These are phyloP conservation scores for Diglossa cyanea DNA, from an alignment of 2,797 vertebrate genomes.

Conservation along the genomic window DNA sequence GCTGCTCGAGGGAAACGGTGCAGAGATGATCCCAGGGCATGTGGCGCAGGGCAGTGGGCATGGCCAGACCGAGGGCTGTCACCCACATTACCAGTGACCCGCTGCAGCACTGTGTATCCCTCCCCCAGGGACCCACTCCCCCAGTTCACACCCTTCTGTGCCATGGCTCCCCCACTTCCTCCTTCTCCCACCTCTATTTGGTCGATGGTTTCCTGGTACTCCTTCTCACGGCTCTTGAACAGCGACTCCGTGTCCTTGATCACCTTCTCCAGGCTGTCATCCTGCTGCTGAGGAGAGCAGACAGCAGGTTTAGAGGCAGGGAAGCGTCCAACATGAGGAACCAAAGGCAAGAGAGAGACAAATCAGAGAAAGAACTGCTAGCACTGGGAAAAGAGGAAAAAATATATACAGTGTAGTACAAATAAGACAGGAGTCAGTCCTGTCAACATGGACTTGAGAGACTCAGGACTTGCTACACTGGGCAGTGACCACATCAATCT, in stretches of 20 bases:
- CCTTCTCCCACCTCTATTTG: conserved; percentile 90
- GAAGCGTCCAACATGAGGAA: neutral
- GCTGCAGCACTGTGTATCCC: neutral
- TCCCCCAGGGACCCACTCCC: neutral
- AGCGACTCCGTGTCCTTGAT: conserved; percentile 96
- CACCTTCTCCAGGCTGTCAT: conserved; percentile 95
- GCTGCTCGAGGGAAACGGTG: conserved; percentile 53
- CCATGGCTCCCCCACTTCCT: conserved; percentile 62
- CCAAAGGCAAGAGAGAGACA: neutral
- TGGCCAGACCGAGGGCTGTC: neutral
- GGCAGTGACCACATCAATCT: neutral
- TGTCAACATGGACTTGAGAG: neutral
- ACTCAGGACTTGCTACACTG: accelerated
- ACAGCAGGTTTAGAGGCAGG: neutral
- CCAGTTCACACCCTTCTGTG: neutral
- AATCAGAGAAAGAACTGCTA: neutral
- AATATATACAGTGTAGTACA: neutral
- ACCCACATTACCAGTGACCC: neutral
- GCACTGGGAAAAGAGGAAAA: neutral
- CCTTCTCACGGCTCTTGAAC: conserved; percentile 95
- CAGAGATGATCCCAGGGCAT: neutral
- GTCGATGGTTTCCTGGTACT: conserved; percentile 97
- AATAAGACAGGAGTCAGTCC: neutral
- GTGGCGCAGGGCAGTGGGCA: neutral
- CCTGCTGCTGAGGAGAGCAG: conserved; percentile 75